Evolutionary conservation across 2,888 invertebrate species (phyloP), one percentile per base, ranked within the genome.

Genomic region (Drosophila limbata): DNA sequence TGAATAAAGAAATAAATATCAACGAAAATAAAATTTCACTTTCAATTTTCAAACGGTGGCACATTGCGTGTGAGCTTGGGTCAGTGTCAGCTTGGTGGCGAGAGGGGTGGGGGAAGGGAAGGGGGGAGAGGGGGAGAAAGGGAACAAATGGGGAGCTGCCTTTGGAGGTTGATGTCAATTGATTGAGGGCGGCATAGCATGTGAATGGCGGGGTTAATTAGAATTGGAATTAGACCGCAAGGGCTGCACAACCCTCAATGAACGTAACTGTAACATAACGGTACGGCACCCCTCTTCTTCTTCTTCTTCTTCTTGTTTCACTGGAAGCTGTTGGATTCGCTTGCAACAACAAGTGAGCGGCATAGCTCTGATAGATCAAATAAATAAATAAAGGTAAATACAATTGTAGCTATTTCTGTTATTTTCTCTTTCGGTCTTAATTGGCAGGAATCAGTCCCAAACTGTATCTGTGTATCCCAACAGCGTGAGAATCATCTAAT

Each of bases 181-280:
- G 85, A 82, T 85, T 85, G 77, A 85, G 68, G 83, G 79, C 77
- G 68, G 61, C 70, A 78, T 84, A 57, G 82, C 79, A 75, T 87
- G 74, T 77, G 88, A 87, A 84, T 66, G 59, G 61, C 55, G 61
- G 77, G 71, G 67, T 60, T 88, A 83, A 88, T 83, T 83, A 25
- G 25, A 25, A 25, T 25, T 25, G 5, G 25, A 83, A 88, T 83
- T 83, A 81, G 82, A 31, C 67, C 48, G 52, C 70, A 67, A 81
- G 63, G 69, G 81, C 64, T 52, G 31, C 17, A 5, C 47, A 45
- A 57, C 57, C 44, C 53, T 28, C 33, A 42, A 8, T 8, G 15
- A 39, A n/a, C 13, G 45, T 47, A 48, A 19, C 50, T 8, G 45
- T 47, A 48, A 17, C 50, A 9, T 42, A 17, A 13, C 31, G 5